Evolutionary conservation across 2,888 invertebrate genomes (phyloP).

Genomic region (Agonopterix subpropinquella): DNA sequence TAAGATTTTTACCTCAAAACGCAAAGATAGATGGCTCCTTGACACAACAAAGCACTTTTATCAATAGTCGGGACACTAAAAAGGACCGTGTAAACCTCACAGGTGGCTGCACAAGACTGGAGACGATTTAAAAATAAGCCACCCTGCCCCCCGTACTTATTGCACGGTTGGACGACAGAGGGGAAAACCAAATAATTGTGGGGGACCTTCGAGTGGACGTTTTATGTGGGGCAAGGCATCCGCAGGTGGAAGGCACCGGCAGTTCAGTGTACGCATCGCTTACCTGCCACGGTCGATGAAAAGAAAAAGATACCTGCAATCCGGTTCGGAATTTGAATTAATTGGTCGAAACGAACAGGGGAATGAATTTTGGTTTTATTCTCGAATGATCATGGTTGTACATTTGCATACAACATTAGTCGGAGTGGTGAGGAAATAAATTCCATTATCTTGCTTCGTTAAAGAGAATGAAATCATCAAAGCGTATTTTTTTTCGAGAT

Average conservation of each 20-base stretch:
- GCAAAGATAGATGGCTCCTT: not conserved
- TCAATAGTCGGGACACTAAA: slow-evolving; percentile 38
- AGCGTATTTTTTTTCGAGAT: too few relatives aligned
- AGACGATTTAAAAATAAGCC: slow-evolving; percentile 25
- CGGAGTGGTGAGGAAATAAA: too few relatives aligned
- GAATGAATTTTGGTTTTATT: slow-evolving; percentile 14
- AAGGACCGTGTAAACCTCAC: slow-evolving; percentile 51
- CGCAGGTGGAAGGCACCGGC: slow-evolving; percentile 48
- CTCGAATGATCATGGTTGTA: not conserved
- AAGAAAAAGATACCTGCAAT: slow-evolving; percentile 51
- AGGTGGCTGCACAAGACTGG: slow-evolving; percentile 61
- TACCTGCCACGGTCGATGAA: slow-evolving; percentile 61
- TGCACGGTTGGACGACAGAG: slow-evolving; percentile 29
- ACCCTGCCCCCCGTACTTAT: slow-evolving; percentile 34
- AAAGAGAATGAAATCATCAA: too few relatives aligned
- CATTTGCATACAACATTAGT: too few relatives aligned
- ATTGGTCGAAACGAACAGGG: slow-evolving; percentile 47
- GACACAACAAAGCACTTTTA: slow-evolving; percentile 48
- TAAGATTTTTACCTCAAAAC: too few relatives aligned
- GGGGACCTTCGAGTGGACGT: slow-evolving; percentile 26
- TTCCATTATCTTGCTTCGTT: too few relatives aligned
- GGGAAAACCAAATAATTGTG: slow-evolving; percentile 34
- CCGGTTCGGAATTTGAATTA: slow-evolving; percentile 46
- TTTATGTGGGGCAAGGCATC: slow-evolving; percentile 19
- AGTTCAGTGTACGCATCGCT: slow-evolving; percentile 35